phyloP scores from a whole-genome alignment of 2,113 vertebrate species.

The western clawed frog (Xenopus tropicalis) region DNA sequence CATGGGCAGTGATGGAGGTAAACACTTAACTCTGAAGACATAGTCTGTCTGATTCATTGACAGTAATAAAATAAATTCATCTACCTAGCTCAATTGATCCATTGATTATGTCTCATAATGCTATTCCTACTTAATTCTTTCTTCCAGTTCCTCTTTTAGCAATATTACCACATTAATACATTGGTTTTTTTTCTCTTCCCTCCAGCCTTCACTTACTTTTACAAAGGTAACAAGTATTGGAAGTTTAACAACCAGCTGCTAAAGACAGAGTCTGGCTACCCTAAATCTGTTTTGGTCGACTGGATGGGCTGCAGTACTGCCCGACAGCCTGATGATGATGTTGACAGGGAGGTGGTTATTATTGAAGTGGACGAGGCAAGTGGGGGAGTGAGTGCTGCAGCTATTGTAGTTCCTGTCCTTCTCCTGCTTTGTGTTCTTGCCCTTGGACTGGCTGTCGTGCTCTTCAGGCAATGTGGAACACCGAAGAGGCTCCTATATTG shows the following conservation, averaged over 20 bases:
- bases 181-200: neutral
- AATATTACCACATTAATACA: too few relatives aligned
- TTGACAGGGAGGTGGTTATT: constrained; percentile 75
- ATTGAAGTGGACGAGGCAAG: constrained; percentile 71
- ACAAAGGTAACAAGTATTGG: constrained; percentile 90
- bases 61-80: too few relatives aligned
- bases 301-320: constrained; percentile 81
- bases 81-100: too few relatives aligned
- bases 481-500: constrained; percentile 85
- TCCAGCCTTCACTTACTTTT: constrained; percentile 85
- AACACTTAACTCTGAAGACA: constrained; percentile 25
- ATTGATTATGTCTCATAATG: too few relatives aligned
- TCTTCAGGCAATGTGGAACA: constrained; percentile 83
- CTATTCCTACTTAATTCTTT: too few relatives aligned
- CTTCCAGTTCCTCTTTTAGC: too few relatives aligned
- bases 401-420: constrained; percentile 76
- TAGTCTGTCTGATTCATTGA: too few relatives aligned
- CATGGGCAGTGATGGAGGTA: constrained; percentile 84
- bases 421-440: constrained; percentile 75
- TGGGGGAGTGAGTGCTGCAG: constrained; percentile 54
- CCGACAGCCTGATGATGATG: constrained; percentile 60
- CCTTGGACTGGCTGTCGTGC: constrained; percentile 72
- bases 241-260: constrained; percentile 89
- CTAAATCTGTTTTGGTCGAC: constrained; percentile 79
- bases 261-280: constrained; percentile 83